These are phyloP conservation scores for Boleophthalmus pectinirostris DNA, from an alignment of 2,113 vertebrate species.

Conservation along the genomic window DNA sequence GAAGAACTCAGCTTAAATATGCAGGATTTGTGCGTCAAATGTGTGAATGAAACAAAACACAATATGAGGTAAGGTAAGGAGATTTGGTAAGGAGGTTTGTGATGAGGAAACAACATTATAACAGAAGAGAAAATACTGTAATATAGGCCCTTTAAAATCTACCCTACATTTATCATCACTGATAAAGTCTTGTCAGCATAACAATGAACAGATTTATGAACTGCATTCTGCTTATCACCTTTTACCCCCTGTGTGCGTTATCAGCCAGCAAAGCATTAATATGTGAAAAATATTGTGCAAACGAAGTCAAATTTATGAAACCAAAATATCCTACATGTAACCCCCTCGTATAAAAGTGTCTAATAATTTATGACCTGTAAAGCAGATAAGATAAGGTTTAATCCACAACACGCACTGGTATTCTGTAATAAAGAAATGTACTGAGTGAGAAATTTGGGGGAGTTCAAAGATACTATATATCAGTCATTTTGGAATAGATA, in stretches of 20 bases:
- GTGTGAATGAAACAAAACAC: no score
- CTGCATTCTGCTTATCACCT: not conserved
- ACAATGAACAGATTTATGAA: not conserved
- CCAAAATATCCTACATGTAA: not conserved
- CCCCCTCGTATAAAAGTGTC: not conserved
- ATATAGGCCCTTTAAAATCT: not conserved
- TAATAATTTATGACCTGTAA: not conserved
- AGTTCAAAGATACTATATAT: not conserved
- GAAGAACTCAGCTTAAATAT: no score
- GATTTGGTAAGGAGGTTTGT: no score
- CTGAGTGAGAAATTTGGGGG: not conserved
- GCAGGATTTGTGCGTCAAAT: no score
- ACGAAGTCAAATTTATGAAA: not conserved
- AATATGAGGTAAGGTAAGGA: no score
- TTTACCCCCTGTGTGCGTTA: conserved; percentile 3
- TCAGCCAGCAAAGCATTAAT: not conserved
- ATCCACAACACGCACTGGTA: not conserved
- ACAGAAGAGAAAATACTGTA: no score
- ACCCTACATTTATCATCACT: not conserved
- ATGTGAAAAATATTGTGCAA: not conserved
- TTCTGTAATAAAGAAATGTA: not conserved
- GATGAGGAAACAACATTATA: no score
- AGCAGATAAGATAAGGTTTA: not conserved
- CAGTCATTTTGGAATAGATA: not conserved
- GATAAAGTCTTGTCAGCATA: conserved; percentile 6